A percentile compares a stretch with the other conserved stretches of the same genome.
Evolutionary conservation across 2,888 invertebrate species (phyloP).

Genomic region (Quadroppia sp.): DNA sequence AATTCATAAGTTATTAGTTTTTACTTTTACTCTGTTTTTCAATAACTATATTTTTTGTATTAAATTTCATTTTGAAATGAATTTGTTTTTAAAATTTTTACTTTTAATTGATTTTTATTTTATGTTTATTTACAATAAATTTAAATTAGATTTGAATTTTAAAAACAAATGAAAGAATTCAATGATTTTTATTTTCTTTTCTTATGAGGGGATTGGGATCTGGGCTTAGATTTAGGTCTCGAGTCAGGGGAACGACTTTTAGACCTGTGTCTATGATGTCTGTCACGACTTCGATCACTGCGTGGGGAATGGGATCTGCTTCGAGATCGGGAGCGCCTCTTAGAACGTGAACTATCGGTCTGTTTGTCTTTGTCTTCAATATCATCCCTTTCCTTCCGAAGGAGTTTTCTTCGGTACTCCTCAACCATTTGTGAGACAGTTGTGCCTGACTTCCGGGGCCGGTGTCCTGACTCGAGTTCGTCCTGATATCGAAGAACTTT

Average conservation of each 20-base stretch:
- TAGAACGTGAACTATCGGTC: neutral
- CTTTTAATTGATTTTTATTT: neutral
- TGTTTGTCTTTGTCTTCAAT: neutral
- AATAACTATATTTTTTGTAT: neutral
- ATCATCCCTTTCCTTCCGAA: constrained; percentile 65
- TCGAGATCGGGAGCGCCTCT: too few relatives aligned
- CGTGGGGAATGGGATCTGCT: constrained; percentile 21
- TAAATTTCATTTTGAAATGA: neutral
- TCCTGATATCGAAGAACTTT: constrained; percentile 93
- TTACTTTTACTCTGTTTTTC: too few relatives aligned
- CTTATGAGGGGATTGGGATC: constrained; percentile 13
- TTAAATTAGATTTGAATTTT: neutral
- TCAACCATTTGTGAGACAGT: constrained; percentile 76
- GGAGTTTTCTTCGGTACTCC: constrained; percentile 80
- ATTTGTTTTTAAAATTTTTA: too few relatives aligned
- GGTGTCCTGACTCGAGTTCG: constrained; percentile 81
- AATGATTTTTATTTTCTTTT: neutral
- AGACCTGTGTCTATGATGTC: neutral
- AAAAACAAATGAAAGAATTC: neutral
- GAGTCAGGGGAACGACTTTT: neutral
- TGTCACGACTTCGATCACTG: neutral
- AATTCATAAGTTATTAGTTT: too few relatives aligned
- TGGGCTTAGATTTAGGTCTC: neutral
- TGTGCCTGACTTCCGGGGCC: constrained; percentile 68
- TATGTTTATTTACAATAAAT: neutral